These are phyloP conservation scores for Argya squamiceps DNA, from an alignment of 2,797 vertebrate genomes.

Conservation along the genomic window DNA sequence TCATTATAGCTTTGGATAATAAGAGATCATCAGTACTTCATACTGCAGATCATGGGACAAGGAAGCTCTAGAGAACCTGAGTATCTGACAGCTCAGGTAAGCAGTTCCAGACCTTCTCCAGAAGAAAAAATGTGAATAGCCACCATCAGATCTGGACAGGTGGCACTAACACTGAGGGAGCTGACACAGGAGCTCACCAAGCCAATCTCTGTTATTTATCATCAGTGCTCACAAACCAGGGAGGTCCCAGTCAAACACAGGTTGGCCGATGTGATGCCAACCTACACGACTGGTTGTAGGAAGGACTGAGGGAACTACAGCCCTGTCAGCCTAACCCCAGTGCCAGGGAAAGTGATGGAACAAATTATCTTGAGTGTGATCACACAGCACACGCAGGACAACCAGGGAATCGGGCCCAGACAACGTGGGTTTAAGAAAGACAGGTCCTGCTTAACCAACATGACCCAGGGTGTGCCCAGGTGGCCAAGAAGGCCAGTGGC, in stretches of 20 bases:
- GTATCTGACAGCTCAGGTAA: not conserved
- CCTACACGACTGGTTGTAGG: not conserved
- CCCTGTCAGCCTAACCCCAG: not conserved
- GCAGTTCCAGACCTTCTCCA: not conserved
- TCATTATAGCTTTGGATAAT: not conserved
- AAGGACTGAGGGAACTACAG: not conserved
- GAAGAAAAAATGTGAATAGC: not conserved
- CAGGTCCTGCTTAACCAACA: not conserved
- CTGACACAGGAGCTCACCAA: not conserved
- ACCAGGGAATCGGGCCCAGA: not conserved
- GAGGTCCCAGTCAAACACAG: not conserved
- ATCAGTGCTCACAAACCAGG: not conserved
- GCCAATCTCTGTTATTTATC: not conserved
- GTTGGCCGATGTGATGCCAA: not conserved
- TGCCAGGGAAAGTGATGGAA: not conserved
- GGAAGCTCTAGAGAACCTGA: not conserved
- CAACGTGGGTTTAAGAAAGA: not conserved
- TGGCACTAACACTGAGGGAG: not conserved
- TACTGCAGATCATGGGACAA: not conserved
- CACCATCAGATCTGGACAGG: not conserved
- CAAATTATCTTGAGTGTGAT: not conserved
- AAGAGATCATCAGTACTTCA: not conserved
- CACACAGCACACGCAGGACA: not conserved
- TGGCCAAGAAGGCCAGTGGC: no score
- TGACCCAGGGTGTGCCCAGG: not conserved